Evolutionary conservation across 1,140 invertebrate genomes (phyloP).

Genomic region (Hydropsyche tenuis): DNA sequence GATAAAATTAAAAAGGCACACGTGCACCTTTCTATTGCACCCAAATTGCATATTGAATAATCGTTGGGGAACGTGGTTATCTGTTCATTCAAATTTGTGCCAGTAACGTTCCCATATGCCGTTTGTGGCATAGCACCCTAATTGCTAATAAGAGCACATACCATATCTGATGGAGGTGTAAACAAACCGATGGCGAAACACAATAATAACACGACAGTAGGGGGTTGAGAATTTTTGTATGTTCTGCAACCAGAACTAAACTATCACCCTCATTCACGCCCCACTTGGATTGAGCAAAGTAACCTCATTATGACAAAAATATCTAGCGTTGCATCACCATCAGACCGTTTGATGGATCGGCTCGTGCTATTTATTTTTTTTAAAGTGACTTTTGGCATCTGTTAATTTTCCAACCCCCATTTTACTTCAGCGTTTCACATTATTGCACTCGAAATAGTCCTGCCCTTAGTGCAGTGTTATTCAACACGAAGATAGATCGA

Average conservation of each 20-base stretch:
- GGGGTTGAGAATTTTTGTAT: conserved; percentile 13
- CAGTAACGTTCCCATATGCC: conserved; percentile 42
- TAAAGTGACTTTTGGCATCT: conserved; percentile 45
- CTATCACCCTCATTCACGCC: conserved; percentile 31
- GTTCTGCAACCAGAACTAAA: conserved; percentile 17
- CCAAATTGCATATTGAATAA: conserved; percentile 3
- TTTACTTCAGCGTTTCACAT: conserved; percentile 22
- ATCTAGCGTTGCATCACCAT: conserved; percentile 30
- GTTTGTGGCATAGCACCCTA: conserved; percentile 47
- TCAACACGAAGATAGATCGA: too few relatives aligned
- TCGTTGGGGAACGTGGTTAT: conserved; percentile 17
- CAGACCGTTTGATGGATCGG: conserved; percentile 45
- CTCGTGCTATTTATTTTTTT: conserved; percentile 41
- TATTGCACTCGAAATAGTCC: conserved; percentile 1
- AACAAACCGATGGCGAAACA: conserved; percentile 48
- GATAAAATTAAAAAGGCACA: neutral
- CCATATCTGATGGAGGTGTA: conserved; percentile 50
- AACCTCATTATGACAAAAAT: conserved; percentile 47
- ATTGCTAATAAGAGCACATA: conserved; percentile 50
- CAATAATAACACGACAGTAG: conserved; percentile 41
- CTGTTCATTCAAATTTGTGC: conserved; percentile 44
- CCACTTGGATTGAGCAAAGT: conserved; percentile 24
- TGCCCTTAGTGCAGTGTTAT: too few relatives aligned
- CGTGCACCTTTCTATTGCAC: conserved; percentile 8
- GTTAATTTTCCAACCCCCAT: conserved; percentile 17